Evolutionary conservation across 2,797 vertebrate genomes (phyloP).

Genomic region (Hydrolagus colliei): DNA sequence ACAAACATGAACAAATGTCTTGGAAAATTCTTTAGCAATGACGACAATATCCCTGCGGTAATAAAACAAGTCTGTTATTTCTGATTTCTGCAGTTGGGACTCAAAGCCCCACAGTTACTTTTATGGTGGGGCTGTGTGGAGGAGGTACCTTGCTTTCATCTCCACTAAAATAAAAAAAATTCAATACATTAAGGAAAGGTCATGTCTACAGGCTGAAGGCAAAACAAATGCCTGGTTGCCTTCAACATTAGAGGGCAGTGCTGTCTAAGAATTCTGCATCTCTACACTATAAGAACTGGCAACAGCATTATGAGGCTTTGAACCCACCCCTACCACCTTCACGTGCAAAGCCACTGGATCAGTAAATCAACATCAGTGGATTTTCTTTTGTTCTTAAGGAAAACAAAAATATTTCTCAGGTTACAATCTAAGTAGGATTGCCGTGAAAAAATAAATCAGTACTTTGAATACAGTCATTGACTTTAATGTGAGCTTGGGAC

Average conservation of each 20-base stretch:
- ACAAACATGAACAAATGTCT: background rate
- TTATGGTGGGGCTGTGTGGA: background rate
- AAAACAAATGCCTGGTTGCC: background rate
- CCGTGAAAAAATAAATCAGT: too few relatives aligned
- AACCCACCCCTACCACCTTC: too few relatives aligned
- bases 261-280: background rate
- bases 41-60: background rate
- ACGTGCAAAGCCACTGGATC: too few relatives aligned
- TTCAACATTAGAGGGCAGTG: constrained; percentile 12
- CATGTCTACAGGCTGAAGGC: too few relatives aligned
- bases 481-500: too few relatives aligned
- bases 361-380: too few relatives aligned
- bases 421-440: too few relatives aligned
- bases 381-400: too few relatives aligned
- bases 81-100: background rate
- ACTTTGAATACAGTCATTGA: too few relatives aligned
- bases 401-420: too few relatives aligned
- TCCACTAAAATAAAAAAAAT: background rate
- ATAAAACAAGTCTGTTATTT: background rate
- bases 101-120: background rate
- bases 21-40: background rate
- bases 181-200: background rate
- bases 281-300: too few relatives aligned
- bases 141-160: background rate
- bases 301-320: too few relatives aligned